Percentiles rank a stretch among this genome's conserved stretches.
phyloP scores from a whole-genome alignment of 2,113 vertebrate species.

The Sinosuthora webbiana region DNA sequence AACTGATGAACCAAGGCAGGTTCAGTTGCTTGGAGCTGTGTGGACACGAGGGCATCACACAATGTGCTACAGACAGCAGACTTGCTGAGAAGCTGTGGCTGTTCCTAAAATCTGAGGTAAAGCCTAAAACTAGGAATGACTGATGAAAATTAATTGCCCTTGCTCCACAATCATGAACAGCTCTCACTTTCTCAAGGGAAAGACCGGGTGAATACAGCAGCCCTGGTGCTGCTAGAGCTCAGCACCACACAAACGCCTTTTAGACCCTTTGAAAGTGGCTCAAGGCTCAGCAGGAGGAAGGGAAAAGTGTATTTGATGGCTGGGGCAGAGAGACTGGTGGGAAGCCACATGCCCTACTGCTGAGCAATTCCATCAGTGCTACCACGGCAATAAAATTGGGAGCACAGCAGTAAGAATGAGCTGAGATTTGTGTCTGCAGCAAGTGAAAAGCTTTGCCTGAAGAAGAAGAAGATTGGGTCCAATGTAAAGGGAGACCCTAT shows the following conservation, averaged over 20 bases:
- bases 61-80: not conserved
- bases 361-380: not conserved
- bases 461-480: not conserved
- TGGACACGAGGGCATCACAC: accelerated
- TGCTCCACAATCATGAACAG: not conserved
- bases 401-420: not conserved
- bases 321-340: not conserved
- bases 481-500: not conserved
- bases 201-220: accelerated
- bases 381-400: not conserved
- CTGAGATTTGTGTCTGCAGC: not conserved
- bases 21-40: not conserved
- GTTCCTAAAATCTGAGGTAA: not conserved
- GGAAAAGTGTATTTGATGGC: not conserved
- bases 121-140: not conserved
- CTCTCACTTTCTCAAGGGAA: not conserved
- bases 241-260: not conserved
- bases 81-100: not conserved
- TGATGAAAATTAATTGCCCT: not conserved
- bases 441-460: not conserved
- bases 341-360: not conserved
- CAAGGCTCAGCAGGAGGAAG: not conserved
- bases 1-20: accelerated
- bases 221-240: not conserved
- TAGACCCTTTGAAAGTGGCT: not conserved